Evolutionary conservation across 2,797 vertebrate genomes (phyloP), one percentile per base, ranked within the genome.

Genomic region (Phataginus tricuspis): DNA sequence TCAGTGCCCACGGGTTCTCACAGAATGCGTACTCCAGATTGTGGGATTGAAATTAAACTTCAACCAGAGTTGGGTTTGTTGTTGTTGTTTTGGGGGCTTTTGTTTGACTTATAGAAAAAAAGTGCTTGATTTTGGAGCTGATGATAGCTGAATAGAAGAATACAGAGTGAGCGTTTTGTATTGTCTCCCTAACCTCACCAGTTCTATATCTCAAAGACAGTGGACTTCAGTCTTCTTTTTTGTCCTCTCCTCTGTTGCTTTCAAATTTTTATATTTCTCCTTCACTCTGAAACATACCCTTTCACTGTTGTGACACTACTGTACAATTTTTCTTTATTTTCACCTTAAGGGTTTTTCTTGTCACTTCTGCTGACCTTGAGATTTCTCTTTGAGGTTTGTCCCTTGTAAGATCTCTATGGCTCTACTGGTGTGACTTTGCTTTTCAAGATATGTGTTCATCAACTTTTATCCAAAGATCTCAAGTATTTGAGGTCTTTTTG

Each of bases 371-470:
- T 75, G 72, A 75, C 27, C 10, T 89, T 74, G 27, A 85, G 49
- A 90, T 84, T 95, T 74, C 27, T 74, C 13, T 77, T 86, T 90
- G 69, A 31, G 15, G 23, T 55, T 96, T 68, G 5, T 72, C 31
- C 34, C 68, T 92, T 45, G 34, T 53, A 34, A 42, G 13, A 7
- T 87, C 55, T 57, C 39, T 83, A 27, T 64, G 49, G 59, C 4
- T 3, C n/a, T 79, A 92, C 85, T 25, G 15, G 29, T n/a, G 2
- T 78, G 29, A 64, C 23, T 80, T 82, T 85, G 31, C 10, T 57
- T 95, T 85, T 95, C 4, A 90, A 72, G 83, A 66, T 92, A 68
- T 34, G 15, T 77, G 7, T 64, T 94, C 82, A 79, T 83, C 21
- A 85, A 29, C 23, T 51, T 83, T 86, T 83, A 69, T 37, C 21